These are phyloP conservation scores for Leptodactylus fuscus DNA, from an alignment of 2,113 vertebrate genomes.

Conservation along the genomic window DNA sequence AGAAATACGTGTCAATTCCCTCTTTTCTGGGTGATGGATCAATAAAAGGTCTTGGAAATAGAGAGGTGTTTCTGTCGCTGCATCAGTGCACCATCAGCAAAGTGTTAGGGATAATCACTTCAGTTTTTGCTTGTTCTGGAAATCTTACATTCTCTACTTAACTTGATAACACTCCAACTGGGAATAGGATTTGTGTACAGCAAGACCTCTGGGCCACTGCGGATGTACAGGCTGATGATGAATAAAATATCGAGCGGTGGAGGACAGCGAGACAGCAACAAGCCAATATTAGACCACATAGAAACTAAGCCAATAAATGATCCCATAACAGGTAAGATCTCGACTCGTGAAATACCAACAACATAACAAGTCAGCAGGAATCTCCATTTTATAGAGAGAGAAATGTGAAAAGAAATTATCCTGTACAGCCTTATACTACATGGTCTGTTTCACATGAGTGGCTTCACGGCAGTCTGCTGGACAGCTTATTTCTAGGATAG, in stretches of 20 bases:
- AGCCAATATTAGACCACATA: constrained; percentile 15
- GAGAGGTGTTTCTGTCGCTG: constrained; percentile 13
- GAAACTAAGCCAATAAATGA: constrained; percentile 31
- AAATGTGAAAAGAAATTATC: constrained; percentile 35
- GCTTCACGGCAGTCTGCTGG: background rate
- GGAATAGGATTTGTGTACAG: constrained; percentile 52
- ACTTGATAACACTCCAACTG: constrained; percentile 52
- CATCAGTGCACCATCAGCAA: constrained; percentile 55
- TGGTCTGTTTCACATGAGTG: constrained; percentile 25
- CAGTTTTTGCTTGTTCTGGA: constrained; percentile 51
- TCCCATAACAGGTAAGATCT: constrained; percentile 31
- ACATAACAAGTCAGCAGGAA: constrained; percentile 41
- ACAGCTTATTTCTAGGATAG: constrained; percentile 33
- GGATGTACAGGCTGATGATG: constrained; percentile 45
- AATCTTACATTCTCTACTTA: constrained; percentile 54
- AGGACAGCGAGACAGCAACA: constrained; percentile 25
- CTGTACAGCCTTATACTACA: constrained; percentile 23
- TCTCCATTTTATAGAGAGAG: constrained; percentile 6
- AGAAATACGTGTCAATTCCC: constrained; percentile 17
- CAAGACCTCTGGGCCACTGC: constrained; percentile 42
- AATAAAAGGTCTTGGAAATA: constrained; percentile 36
- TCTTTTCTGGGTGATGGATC: constrained; percentile 14
- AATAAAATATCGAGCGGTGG: constrained; percentile 40
- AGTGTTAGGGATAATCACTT: constrained; percentile 50
- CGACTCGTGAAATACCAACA: constrained; percentile 24